Base-by-base conservation (phyloP, 2,888 invertebrate genomes). In the Chrysomela aeneicollis region DNA sequence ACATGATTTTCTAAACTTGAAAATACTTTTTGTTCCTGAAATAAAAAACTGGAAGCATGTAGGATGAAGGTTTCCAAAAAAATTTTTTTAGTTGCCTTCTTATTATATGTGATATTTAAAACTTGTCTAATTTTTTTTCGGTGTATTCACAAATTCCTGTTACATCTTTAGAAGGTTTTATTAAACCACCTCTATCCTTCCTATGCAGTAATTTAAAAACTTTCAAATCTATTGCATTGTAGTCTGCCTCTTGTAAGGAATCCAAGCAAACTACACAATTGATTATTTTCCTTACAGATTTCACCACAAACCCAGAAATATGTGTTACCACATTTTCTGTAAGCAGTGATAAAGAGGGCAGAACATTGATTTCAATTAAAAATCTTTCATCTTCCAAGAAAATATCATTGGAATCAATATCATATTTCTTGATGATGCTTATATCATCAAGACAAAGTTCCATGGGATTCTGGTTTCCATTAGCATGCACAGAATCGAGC, bases 301-400 rank as follows among this genome's bases (percentile, higher is more conserved):
- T 59, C 10, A 59, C 58, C 26, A 59, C 58, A 59, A 59, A 59
- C 9, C 58, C 58, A 2, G 58, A 59, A n/a, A 59, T 49, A 32
- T 59, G 17, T 57, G 46, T 47, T 2, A 46, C 21, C n/a, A 57
- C 47, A 47, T 57, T 57, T 15, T 55, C 55, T 55, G 55, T 55
- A 12, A 37, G 21, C 1, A 18, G 0, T 35, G 55, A 55, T 2
- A 57, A 59, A 17, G 18, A n/a, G 12, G 58, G 58, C 49, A 30
- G 18, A 18, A 59, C 17, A 37, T n/a, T 1, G 17, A 49, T 32
- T 49, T 26, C 30, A 10, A 9, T 30, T 8, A 2, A 5, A 30
- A 52, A 52, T 18, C 19, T 19, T 26, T 19, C 52, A 52, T 52
- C 52, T 8, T 52, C 52, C 10, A 52, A 15, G 12, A 51, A n/a